Evolutionary conservation across 2,113 vertebrate genomes (phyloP).

Genomic region (Acrocephalus arundinaceus): DNA sequence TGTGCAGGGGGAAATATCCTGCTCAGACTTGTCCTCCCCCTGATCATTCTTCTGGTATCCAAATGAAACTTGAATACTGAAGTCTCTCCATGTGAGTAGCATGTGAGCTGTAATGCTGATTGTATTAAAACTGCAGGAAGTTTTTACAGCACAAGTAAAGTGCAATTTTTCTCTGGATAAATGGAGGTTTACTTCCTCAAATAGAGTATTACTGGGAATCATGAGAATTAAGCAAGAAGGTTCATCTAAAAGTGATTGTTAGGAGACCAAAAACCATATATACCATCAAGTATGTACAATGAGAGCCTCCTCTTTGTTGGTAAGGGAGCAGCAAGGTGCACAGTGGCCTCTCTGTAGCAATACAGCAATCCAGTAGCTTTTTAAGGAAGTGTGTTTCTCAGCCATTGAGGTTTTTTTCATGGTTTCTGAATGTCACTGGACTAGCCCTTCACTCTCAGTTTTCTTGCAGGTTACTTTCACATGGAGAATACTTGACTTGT

Average conservation of each 20-base stretch:
- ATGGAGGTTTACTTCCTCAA: neutral
- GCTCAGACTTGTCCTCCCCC: neutral
- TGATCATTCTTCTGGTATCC: neutral
- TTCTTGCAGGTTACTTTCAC: slow-evolving; percentile 20
- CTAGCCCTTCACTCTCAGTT: slow-evolving; percentile 21
- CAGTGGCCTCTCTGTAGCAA: neutral
- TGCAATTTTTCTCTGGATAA: neutral
- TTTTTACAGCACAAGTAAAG: neutral
- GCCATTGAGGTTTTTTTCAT: neutral
- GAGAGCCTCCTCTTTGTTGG: neutral
- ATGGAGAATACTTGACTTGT: slow-evolving; percentile 4
- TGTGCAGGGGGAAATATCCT: neutral
- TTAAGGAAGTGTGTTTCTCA: neutral
- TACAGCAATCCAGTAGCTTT: neutral
- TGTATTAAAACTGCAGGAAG: neutral
- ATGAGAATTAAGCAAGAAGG: neutral
- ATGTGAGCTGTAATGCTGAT: neutral
- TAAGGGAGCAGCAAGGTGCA: neutral
- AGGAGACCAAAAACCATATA: neutral
- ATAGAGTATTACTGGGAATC: neutral
- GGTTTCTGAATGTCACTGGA: neutral
- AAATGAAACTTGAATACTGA: neutral
- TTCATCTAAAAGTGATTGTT: neutral
- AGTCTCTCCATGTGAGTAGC: neutral
- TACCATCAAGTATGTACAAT: neutral